These are phyloP conservation scores for Megalops cyprinoides DNA, from an alignment of 2,797 vertebrate genomes.

Conservation along the genomic window DNA sequence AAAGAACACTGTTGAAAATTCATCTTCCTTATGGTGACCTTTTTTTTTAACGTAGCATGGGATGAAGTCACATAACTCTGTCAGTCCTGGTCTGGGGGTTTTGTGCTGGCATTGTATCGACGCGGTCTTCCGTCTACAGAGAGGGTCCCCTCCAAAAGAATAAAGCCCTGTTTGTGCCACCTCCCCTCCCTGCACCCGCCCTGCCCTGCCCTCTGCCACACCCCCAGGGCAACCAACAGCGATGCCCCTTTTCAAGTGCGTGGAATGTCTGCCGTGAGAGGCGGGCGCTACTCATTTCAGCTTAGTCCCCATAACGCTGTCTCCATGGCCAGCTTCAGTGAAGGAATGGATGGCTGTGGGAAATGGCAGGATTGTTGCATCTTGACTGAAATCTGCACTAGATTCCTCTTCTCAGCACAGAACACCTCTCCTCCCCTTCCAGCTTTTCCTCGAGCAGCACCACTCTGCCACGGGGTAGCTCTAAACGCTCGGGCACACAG, in stretches of 20 bases:
- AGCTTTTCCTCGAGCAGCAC: not conserved
- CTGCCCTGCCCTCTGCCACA: not conserved
- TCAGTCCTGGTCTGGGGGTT: not conserved
- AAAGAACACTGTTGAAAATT: constrained; percentile 60
- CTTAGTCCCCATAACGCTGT: not conserved
- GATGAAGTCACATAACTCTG: constrained; percentile 18
- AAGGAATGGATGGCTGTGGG: not conserved
- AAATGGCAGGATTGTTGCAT: not conserved
- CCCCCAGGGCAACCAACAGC: not conserved
- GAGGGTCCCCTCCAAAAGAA: constrained; percentile 38
- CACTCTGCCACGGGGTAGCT: no score
- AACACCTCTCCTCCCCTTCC: not conserved
- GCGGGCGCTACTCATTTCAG: not conserved
- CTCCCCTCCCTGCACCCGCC: not conserved
- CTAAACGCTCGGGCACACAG: not conserved
- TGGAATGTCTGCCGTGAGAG: not conserved
- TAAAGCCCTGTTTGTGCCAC: not conserved
- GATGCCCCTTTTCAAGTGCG: constrained; percentile 3
- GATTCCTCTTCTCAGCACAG: not conserved
- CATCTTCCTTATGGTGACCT: constrained; percentile 68
- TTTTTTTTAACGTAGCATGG: constrained; percentile 74
- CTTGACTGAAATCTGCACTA: not conserved
- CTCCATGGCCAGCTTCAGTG: not conserved
- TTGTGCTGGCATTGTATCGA: constrained; percentile 38
- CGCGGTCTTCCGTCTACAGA: constrained; percentile 55